Conservation (phyloP, 2,888 invertebrate species). For the Pyrgus malvae region DNA sequence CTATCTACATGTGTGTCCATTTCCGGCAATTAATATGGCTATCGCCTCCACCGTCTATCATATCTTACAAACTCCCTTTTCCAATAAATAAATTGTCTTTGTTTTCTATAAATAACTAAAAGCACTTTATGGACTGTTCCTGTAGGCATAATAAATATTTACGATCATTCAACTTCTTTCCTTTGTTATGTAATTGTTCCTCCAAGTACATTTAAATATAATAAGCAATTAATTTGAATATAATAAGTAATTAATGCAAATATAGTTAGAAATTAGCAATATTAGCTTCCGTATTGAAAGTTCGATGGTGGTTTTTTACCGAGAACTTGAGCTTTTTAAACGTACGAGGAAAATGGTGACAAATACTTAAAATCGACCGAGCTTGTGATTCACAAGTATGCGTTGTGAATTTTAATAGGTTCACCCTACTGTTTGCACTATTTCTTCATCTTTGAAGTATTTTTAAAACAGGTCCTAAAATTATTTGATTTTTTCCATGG, state of each 20-base stretch:
- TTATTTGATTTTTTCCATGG: too few species aligned
- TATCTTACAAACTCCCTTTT: background rate
- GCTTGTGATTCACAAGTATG: too few species aligned
- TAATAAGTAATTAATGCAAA: conserved; percentile 40
- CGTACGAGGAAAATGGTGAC: too few species aligned
- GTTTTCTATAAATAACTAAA: conserved; percentile 26
- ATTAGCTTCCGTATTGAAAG: conserved; percentile 13
- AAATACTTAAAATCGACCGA: too few species aligned
- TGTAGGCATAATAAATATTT: conserved; percentile 21
- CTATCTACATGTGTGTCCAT: background rate
- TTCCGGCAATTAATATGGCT: background rate
- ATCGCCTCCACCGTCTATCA: background rate
- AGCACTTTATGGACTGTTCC: conserved; percentile 20
- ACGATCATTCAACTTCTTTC: conserved; percentile 16
- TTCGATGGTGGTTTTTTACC: background rate
- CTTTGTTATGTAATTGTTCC: conserved; percentile 20
- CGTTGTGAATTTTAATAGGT: too few species aligned
- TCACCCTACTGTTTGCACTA: too few species aligned
- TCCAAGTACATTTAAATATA: conserved; percentile 37
- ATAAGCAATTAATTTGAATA: conserved; percentile 41
- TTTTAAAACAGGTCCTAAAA: too few species aligned
- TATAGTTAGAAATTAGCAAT: conserved; percentile 37
- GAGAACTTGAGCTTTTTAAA: background rate
- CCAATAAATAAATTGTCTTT: conserved; percentile 21
- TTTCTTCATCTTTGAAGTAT: too few species aligned